Conservation (phyloP, 2,888 invertebrate species). For the Hofmannophila pseudospretella region DNA sequence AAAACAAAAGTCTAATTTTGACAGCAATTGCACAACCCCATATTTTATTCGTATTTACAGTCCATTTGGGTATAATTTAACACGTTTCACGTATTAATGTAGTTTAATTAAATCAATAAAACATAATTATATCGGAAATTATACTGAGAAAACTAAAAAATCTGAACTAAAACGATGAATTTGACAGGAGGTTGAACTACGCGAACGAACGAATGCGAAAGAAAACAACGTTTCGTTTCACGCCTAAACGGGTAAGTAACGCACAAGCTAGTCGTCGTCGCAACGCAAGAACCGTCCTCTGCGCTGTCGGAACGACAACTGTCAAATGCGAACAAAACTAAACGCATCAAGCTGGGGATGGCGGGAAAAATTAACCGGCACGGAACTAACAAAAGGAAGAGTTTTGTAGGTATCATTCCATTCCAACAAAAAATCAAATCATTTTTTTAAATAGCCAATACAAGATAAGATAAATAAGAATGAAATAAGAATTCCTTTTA, state of each 20-base stretch:
- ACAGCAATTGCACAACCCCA: slow-evolving; percentile 48
- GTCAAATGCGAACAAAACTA: slow-evolving; percentile 32
- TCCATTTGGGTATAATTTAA: too few species aligned
- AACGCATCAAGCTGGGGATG: slow-evolving; percentile 30
- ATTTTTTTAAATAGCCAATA: too few species aligned
- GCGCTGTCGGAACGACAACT: slow-evolving; percentile 60
- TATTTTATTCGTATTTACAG: slow-evolving; percentile 17
- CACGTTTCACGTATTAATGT: too few species aligned
- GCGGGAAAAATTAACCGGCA: too few species aligned
- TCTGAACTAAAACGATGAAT: slow-evolving; percentile 6
- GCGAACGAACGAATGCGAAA: slow-evolving; percentile 9
- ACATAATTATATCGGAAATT: slow-evolving; percentile 3
- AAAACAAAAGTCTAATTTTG: slow-evolving; percentile 51
- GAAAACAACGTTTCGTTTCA: slow-evolving; percentile 52
- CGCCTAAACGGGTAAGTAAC: slow-evolving; percentile 15
- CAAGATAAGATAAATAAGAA: too few species aligned
- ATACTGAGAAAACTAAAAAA: slow-evolving; percentile 7
- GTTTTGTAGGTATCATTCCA: too few species aligned
- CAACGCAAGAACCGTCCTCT: slow-evolving; percentile 35
- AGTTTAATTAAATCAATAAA: slow-evolving; percentile 1
- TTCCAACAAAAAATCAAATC: too few species aligned
- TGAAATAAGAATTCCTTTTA: too few species aligned
- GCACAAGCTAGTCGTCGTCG: slow-evolving; percentile 8
- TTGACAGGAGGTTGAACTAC: slow-evolving; percentile 31
- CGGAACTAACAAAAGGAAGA: too few species aligned